Evolutionary conservation across 2,888 invertebrate genomes (phyloP), one percentile per base, ranked within the genome.

Genomic region (Lysandra bellargus): DNA sequence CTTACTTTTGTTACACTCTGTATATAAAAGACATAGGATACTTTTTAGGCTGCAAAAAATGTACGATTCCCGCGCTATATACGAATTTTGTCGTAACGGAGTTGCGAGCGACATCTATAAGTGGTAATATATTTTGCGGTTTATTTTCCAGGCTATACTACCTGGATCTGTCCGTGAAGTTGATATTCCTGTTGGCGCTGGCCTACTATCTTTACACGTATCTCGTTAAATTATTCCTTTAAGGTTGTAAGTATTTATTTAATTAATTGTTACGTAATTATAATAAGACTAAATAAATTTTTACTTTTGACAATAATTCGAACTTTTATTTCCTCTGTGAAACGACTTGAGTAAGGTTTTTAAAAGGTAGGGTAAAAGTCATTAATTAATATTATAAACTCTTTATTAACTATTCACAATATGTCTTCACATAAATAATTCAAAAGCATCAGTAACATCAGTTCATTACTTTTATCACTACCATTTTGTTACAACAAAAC

Each of bases 71-170:
- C 23, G 23, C 23, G 23, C 23, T 23, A 23, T 23, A 23, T 23
- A 23, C 23, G 23, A 23, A 23, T 23, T 23, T 23, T 23, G 23
- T 23, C 23, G 23, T 23, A 23, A 23, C 23, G 23, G 23, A 23
- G 23, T 23, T 23, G 23, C 23, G 23, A 23, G 23, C 23, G 23
- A 23, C 23, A 23, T 23, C 23, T 23, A 23, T 23, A 23, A 23
- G 23, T 23, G 23, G 23, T 23, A 23, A 49, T 9, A 44, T 44
- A 44, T 9, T 44, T 44, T 12, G 49, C 9, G 9, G 2, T 82
- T 81, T 83, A 81, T 83, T 78, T 89, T 89, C 79, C 92, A 95
- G 95, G 80, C 87, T 96, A 30, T 96, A 95, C 85, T 92, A 95
- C 82, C 83, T 95, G 80, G 95, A 96, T 86, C 90, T 88, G 82